Conservation (phyloP, 2,888 invertebrate species). For the Congeria kusceri region DNA sequence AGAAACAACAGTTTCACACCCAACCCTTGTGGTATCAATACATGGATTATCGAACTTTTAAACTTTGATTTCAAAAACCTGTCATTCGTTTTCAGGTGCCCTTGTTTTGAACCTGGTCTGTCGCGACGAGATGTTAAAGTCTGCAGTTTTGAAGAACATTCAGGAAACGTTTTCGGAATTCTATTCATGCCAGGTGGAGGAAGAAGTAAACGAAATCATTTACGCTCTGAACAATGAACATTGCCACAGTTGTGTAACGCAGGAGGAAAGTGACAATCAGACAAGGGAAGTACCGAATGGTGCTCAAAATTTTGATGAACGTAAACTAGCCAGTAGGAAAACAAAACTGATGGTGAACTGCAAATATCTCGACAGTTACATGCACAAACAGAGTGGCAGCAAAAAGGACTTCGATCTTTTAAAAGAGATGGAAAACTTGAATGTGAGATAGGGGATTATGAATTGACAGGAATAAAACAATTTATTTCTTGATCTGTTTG, state of each 20-base stretch:
- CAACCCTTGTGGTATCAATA: too few relatives aligned
- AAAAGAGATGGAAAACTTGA: not conserved
- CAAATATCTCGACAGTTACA: not conserved
- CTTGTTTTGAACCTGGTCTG: slow-evolving; percentile 95
- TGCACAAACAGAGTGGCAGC: not conserved
- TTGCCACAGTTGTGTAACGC: not conserved
- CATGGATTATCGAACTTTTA: too few relatives aligned
- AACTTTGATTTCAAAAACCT: not conserved
- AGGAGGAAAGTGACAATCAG: not conserved
- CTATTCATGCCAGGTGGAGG: slow-evolving; percentile 90
- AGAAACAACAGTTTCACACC: too few relatives aligned
- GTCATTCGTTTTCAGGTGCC: slow-evolving; percentile 87
- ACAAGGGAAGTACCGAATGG: not conserved
- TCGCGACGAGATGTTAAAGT: slow-evolving; percentile 90
- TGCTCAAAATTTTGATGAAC: not conserved
- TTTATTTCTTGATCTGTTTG: too few relatives aligned
- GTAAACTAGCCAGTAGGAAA: not conserved
- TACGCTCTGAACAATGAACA: slow-evolving; percentile 63
- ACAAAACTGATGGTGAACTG: not conserved
- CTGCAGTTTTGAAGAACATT: slow-evolving; percentile 87
- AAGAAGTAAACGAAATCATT: slow-evolving; percentile 93
- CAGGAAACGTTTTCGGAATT: slow-evolving; percentile 89
- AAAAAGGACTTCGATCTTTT: not conserved
- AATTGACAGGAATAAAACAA: too few relatives aligned
- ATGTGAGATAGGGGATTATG: not conserved